phyloP scores from a whole-genome alignment of 2,888 invertebrate species.

The Rhabditoides inermis region DNA sequence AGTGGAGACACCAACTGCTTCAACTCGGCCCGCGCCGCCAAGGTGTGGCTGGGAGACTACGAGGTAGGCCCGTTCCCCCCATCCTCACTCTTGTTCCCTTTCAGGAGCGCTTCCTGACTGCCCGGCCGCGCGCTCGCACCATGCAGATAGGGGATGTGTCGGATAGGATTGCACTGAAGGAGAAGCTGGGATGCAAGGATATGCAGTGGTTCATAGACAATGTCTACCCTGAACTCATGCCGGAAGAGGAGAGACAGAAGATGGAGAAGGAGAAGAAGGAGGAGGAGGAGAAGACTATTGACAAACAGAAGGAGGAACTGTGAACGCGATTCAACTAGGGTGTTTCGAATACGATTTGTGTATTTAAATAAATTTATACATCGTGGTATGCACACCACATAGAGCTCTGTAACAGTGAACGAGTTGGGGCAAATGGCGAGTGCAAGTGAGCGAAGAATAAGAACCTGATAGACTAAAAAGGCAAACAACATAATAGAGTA shows the following conservation, averaged over 20 bases:
- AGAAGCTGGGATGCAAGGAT: slow-evolving; percentile 69
- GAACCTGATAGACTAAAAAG: too few species aligned
- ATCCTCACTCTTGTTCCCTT: slow-evolving; percentile 1
- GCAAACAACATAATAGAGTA: too few species aligned
- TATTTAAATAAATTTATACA: too few species aligned
- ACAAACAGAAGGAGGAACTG: too few species aligned
- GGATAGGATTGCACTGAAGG: slow-evolving; percentile 66
- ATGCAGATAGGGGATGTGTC: slow-evolving; percentile 70
- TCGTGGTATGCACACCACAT: too few species aligned
- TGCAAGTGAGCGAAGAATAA: too few species aligned
- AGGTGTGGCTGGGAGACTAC: slow-evolving; percentile 99
- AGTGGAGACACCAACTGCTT: slow-evolving; percentile 78
- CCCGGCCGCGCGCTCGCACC: slow-evolving; percentile 60
- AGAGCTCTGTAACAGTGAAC: too few species aligned
- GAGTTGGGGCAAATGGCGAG: too few species aligned
- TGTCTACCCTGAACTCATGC: slow-evolving; percentile 70
- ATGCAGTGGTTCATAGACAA: slow-evolving; percentile 81
- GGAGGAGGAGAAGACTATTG: not conserved
- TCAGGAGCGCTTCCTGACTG: slow-evolving; percentile 34
- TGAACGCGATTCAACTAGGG: too few species aligned
- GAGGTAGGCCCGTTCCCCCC: slow-evolving; percentile 59
- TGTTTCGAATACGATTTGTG: too few species aligned
- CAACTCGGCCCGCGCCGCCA: slow-evolving; percentile 94
- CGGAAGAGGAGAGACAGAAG: not conserved
- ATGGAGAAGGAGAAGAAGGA: too few species aligned